Conservation (phyloP, 2,888 invertebrate genomes). For the Apotomis betuletana region DNA sequence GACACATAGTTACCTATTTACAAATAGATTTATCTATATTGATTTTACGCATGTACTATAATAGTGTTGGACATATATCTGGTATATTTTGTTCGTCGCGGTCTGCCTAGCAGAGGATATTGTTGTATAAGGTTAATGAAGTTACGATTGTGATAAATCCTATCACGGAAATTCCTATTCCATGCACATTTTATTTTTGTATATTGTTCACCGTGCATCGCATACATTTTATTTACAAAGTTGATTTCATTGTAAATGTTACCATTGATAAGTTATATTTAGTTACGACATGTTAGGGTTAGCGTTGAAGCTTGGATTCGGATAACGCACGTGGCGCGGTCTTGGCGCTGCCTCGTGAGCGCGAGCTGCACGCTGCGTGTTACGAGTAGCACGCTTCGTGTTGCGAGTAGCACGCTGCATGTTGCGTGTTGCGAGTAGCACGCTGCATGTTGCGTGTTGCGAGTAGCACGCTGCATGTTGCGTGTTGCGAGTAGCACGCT, state of each 20-base stretch:
- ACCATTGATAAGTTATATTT: slow-evolving; percentile 80
- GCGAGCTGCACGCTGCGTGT: background rate
- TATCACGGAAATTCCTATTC: slow-evolving; percentile 80
- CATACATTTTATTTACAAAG: slow-evolving; percentile 62
- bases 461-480: background rate
- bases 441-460: background rate
- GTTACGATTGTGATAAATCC: slow-evolving; percentile 76
- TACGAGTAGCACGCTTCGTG: background rate
- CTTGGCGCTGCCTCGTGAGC: background rate
- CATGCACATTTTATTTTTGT: slow-evolving; percentile 78
- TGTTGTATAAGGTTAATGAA: slow-evolving; percentile 59
- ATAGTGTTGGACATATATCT: slow-evolving; percentile 61
- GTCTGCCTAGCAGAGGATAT: slow-evolving; percentile 46
- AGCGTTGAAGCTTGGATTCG: slow-evolving; percentile 45
- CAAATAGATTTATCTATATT: slow-evolving; percentile 70
- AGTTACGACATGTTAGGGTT: slow-evolving; percentile 52
- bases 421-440: background rate
- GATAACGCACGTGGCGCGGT: slow-evolving; percentile 28
- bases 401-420: background rate
- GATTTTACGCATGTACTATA: slow-evolving; percentile 65
- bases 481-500: background rate
- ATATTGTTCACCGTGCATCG: slow-evolving; percentile 70
- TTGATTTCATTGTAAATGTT: slow-evolving; percentile 80
- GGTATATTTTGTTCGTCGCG: slow-evolving; percentile 61
- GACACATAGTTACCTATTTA: slow-evolving; percentile 71